Evolutionary conservation across 2,797 vertebrate genomes (phyloP).

Genomic region (Manis javanica): DNA sequence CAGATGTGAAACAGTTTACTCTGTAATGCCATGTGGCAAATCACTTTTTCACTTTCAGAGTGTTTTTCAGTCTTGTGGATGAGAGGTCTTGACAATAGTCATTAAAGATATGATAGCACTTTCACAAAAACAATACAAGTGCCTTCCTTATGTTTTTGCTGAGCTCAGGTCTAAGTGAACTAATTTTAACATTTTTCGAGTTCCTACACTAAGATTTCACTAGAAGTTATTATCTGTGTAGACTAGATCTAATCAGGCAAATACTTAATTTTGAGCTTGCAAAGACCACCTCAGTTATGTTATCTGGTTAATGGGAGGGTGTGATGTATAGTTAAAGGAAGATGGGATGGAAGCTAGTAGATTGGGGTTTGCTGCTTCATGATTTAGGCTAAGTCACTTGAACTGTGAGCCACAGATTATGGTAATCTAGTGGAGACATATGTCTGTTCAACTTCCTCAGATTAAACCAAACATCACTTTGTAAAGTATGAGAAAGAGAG

Average conservation of each 20-base stretch:
- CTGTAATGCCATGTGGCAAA: slow-evolving; percentile 71
- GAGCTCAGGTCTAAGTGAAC: slow-evolving; percentile 56
- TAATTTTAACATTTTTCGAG: slow-evolving; percentile 61
- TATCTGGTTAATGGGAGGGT: not conserved
- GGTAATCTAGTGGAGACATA: not conserved
- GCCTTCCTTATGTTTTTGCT: slow-evolving; percentile 70
- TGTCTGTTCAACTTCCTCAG: slow-evolving; percentile 10
- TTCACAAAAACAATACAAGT: slow-evolving; percentile 70
- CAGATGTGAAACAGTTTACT: slow-evolving; percentile 79
- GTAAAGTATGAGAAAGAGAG: not conserved
- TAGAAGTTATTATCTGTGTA: not conserved
- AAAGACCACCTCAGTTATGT: not conserved
- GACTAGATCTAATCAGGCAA: not conserved
- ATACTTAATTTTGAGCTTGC: not conserved
- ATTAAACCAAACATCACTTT: slow-evolving; percentile 52
- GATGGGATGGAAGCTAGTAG: not conserved
- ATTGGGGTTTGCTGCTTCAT: not conserved
- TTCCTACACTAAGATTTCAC: slow-evolving; percentile 16
- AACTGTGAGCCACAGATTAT: not conserved
- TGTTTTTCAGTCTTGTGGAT: slow-evolving; percentile 79
- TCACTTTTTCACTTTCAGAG: slow-evolving; percentile 68
- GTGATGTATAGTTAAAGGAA: not conserved
- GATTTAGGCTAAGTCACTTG: not conserved
- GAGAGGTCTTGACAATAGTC: slow-evolving; percentile 75
- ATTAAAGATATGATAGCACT: slow-evolving; percentile 70